Percentiles rank a stretch among this genome's conserved stretches.
Evolutionary conservation across 2,888 invertebrate genomes (phyloP).

Genomic region (Fissipunctia ypsillon): DNA sequence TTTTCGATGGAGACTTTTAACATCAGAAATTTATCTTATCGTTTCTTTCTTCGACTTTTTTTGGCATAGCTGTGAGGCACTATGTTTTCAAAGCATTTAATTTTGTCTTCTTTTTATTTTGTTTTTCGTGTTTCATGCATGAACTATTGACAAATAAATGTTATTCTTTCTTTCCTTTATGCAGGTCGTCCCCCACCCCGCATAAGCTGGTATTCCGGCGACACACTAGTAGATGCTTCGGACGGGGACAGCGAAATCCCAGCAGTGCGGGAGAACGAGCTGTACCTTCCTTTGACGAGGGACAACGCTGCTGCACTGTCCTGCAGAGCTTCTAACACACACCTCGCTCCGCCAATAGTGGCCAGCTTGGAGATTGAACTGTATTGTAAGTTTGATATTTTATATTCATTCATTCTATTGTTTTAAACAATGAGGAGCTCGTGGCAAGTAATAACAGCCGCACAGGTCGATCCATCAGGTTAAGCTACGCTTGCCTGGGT

Average conservation of each 20-base stretch:
- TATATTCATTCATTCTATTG: not conserved
- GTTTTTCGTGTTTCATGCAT: not conserved
- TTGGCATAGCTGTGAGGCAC: too few species aligned
- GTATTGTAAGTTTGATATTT: slow-evolving; percentile 91
- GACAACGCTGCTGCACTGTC: slow-evolving; percentile 93
- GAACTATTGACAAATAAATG: not conserved
- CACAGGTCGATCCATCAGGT: too few species aligned
- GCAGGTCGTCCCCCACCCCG: slow-evolving; percentile 94
- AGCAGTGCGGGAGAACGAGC: slow-evolving; percentile 92
- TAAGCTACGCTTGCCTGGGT: too few species aligned
- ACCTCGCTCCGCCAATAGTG: slow-evolving; percentile 92
- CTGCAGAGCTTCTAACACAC: slow-evolving; percentile 94
- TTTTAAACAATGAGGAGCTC: not conserved
- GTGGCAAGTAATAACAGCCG: too few species aligned
- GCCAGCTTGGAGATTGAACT: slow-evolving; percentile 93
- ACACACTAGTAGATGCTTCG: slow-evolving; percentile 92
- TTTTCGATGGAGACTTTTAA: too few species aligned
- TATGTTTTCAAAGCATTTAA: not conserved
- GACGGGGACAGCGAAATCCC: slow-evolving; percentile 92
- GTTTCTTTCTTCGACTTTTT: not conserved
- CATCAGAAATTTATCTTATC: too few species aligned
- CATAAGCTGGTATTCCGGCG: slow-evolving; percentile 95
- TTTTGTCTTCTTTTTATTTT: too few species aligned
- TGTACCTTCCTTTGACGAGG: slow-evolving; percentile 92
- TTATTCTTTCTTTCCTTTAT: slow-evolving; percentile 12